Evolutionary conservation across 1,140 invertebrate species (phyloP).

Genomic region (Pararge aegeria): DNA sequence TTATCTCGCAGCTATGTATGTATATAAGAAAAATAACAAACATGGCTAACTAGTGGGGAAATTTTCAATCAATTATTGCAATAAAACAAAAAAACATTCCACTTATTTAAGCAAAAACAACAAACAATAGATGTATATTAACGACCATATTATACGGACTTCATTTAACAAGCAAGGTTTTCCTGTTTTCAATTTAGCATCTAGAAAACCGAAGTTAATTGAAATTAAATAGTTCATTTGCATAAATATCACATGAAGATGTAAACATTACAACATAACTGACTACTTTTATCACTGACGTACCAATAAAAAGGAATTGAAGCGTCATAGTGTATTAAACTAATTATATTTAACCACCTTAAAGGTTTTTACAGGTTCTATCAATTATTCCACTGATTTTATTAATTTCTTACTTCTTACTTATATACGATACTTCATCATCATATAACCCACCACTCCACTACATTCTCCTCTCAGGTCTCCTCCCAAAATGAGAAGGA

Average conservation of each 20-base stretch:
- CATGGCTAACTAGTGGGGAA: no score
- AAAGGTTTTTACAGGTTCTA: neutral
- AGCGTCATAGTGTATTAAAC: neutral
- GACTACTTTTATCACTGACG: conserved; percentile 14
- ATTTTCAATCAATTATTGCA: no score
- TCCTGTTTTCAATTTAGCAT: conserved; percentile 47
- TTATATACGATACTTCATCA: no score
- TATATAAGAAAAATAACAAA: no score
- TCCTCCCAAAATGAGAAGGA: no score
- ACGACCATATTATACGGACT: conserved; percentile 18
- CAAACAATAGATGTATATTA: conserved; percentile 23
- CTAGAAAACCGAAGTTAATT: conserved; percentile 24
- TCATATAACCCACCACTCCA: no score
- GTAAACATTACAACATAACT: conserved; percentile 12
- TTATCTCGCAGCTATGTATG: no score
- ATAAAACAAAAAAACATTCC: neutral
- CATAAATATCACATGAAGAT: conserved; percentile 17
- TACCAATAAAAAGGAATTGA: neutral
- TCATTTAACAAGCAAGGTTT: conserved; percentile 28
- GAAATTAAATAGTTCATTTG: conserved; percentile 19
- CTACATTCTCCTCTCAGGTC: no score
- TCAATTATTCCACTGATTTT: no score
- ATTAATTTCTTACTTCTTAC: no score
- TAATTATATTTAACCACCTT: neutral
- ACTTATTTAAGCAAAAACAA: conserved; percentile 11